phyloP scores from a whole-genome alignment of 2,113 vertebrate species.

The Himantopus leucocephalus region DNA sequence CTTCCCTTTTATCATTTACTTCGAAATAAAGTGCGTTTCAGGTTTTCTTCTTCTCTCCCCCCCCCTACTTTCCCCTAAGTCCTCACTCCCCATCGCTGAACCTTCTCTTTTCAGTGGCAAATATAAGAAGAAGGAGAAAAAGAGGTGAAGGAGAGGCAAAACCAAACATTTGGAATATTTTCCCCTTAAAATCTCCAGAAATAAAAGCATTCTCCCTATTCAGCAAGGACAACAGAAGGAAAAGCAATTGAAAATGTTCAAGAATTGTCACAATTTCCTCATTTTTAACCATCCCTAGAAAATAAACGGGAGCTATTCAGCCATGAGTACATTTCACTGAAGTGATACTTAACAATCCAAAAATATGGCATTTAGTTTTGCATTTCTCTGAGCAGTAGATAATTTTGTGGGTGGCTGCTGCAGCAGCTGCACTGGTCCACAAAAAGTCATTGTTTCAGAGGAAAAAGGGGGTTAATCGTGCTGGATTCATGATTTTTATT shows the following conservation, averaged over 20 bases:
- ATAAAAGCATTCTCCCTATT: background rate
- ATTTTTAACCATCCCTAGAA: conserved; percentile 34
- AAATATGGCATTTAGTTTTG: conserved; percentile 60
- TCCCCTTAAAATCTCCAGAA: background rate
- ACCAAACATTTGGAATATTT: background rate
- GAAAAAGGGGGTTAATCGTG: background rate
- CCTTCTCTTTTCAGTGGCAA: background rate
- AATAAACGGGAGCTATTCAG: conserved; percentile 56
- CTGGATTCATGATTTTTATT: background rate
- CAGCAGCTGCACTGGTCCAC: conserved; percentile 47
- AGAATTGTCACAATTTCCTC: conserved; percentile 45
- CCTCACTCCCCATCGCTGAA: background rate
- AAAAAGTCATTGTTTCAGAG: background rate
- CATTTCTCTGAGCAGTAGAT: conserved; percentile 31
- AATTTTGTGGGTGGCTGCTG: conserved; percentile 33
- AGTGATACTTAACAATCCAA: conserved; percentile 60
- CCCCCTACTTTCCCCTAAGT: background rate
- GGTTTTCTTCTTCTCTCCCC: background rate
- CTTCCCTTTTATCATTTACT: background rate
- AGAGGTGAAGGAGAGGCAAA: background rate
- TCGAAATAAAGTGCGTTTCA: background rate
- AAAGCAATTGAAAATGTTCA: conserved; percentile 14
- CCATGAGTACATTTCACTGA: conserved; percentile 41
- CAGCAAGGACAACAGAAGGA: conserved; percentile 28
- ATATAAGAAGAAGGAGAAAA: background rate